A percentile compares a stretch with the other conserved stretches of the same genome.
phyloP scores from a whole-genome alignment of 2,797 vertebrate genomes.

The Halcyon smyrnensis region DNA sequence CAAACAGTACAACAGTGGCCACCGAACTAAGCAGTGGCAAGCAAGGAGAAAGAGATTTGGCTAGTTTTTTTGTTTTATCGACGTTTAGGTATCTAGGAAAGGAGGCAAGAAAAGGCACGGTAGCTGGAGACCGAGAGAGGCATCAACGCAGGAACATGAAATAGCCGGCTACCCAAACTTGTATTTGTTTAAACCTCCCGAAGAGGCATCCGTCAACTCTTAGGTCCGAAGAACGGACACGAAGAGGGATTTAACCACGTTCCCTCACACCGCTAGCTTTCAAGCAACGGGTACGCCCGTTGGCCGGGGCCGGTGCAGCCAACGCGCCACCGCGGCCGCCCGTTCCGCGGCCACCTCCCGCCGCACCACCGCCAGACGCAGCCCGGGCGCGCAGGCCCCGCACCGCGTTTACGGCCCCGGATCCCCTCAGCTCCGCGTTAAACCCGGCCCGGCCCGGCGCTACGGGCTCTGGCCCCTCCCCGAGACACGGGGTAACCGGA shows the following conservation, averaged over 20 bases:
- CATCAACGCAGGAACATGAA: too few relatives aligned
- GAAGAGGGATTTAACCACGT: rapidly evolving
- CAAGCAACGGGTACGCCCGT: too few relatives aligned
- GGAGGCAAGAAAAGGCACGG: neutral
- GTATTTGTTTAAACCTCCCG: too few relatives aligned
- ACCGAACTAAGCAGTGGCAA: neutral
- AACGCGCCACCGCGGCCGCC: neutral
- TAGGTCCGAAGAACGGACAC: too few relatives aligned
- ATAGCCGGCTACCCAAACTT: neutral
- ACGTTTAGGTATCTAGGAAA: neutral
- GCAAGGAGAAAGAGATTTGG: neutral
- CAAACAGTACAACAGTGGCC: neutral
- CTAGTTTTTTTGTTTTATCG: neutral
- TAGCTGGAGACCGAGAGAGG: neutral
- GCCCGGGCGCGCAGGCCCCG: neutral
- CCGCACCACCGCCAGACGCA: neutral
- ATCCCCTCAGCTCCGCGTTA: rapidly evolving
- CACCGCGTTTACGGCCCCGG: neutral
- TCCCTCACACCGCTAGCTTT: neutral
- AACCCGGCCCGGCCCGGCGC: too few relatives aligned
- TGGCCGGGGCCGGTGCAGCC: rapidly evolving
- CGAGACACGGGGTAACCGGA: too few relatives aligned
- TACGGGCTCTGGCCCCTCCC: neutral
- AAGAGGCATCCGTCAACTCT: neutral
- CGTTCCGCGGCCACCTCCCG: neutral